Conservation (phyloP, 2,113 vertebrate genomes). For the Anolis sagrei region DNA sequence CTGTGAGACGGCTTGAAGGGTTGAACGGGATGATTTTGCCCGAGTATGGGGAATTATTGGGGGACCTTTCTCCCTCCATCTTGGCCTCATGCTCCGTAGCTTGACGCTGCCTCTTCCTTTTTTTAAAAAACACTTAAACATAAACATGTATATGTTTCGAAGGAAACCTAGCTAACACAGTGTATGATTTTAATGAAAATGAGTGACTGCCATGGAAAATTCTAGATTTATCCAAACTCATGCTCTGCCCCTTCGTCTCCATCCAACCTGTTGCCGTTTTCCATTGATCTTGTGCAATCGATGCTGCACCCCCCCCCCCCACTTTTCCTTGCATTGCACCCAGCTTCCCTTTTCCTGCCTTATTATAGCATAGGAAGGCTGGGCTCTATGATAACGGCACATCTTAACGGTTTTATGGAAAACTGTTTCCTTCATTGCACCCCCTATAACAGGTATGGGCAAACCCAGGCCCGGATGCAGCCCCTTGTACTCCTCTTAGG, state of each 20-base stretch:
- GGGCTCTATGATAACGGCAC: conserved; percentile 65
- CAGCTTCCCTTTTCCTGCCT: conserved; percentile 72
- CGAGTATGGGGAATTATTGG: neutral
- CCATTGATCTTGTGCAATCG: conserved; percentile 63
- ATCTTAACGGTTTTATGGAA: conserved; percentile 64
- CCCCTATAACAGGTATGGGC: conserved; percentile 33
- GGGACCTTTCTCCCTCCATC: conserved; percentile 54
- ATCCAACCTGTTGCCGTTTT: conserved; percentile 58
- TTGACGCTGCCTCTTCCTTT: conserved; percentile 53
- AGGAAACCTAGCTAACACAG: conserved; percentile 91
- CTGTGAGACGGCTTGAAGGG: conserved; percentile 72
- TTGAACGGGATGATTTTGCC: conserved; percentile 61
- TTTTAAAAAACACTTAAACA: conserved; percentile 73
- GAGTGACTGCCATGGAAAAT: conserved; percentile 80
- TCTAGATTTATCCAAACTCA: too few species aligned
- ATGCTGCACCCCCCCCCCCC: conserved; percentile 48
- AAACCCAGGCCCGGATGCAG: too few species aligned
- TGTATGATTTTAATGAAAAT: conserved; percentile 95
- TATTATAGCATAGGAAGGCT: conserved; percentile 59
- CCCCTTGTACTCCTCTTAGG: too few species aligned
- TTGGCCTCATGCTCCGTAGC: conserved; percentile 70
- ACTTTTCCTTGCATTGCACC: conserved; percentile 57
- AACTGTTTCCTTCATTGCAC: conserved; percentile 33
- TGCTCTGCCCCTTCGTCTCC: conserved; percentile 58
- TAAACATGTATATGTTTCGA: conserved; percentile 98